phyloP scores from a whole-genome alignment of 37 sponge, comb jelly and placozoan genomes.

The Beroe forskalii region DNA sequence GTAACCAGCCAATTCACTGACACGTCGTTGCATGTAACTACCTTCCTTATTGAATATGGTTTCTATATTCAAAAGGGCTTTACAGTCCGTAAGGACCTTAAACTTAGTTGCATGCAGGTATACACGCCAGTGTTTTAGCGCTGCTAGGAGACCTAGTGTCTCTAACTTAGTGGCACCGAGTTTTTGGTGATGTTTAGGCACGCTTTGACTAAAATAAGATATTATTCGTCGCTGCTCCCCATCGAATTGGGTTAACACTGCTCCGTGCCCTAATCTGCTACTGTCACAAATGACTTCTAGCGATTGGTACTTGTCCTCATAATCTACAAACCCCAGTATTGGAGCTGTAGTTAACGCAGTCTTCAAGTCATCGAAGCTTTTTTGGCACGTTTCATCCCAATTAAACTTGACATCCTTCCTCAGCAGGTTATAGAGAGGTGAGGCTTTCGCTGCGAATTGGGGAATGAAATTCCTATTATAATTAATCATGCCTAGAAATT shows the following conservation, averaged over 20 bases:
- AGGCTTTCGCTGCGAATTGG: not conserved
- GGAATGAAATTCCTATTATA: constrained; percentile 28
- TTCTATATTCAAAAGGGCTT: constrained; percentile 4
- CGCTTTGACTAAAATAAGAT: constrained; percentile 15
- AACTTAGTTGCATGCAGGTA: constrained; percentile 9
- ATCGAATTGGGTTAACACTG: not conserved
- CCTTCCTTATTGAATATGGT: constrained; percentile 33
- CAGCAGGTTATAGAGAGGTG: constrained; percentile 15
- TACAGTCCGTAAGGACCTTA: constrained; percentile 9
- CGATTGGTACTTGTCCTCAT: constrained; percentile 22
- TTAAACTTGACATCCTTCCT: not conserved
- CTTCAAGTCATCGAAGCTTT: not conserved
- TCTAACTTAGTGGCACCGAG: constrained; percentile 57
- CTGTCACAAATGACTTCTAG: not conserved
- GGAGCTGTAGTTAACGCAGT: constrained; percentile 6
- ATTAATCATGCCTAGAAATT: constrained; percentile 33
- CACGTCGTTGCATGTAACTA: constrained; percentile 1
- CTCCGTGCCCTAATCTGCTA: constrained; percentile 28
- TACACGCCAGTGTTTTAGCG: constrained; percentile 37
- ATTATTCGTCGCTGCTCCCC: constrained; percentile 11
- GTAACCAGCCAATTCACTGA: not conserved
- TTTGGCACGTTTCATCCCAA: not conserved
- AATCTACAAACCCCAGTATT: not conserved
- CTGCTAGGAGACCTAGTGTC: constrained; percentile 12
- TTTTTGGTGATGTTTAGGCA: constrained; percentile 50